Evolutionary conservation across 2,113 vertebrate genomes (phyloP).

Genomic region (Cyanistes caeruleus): DNA sequence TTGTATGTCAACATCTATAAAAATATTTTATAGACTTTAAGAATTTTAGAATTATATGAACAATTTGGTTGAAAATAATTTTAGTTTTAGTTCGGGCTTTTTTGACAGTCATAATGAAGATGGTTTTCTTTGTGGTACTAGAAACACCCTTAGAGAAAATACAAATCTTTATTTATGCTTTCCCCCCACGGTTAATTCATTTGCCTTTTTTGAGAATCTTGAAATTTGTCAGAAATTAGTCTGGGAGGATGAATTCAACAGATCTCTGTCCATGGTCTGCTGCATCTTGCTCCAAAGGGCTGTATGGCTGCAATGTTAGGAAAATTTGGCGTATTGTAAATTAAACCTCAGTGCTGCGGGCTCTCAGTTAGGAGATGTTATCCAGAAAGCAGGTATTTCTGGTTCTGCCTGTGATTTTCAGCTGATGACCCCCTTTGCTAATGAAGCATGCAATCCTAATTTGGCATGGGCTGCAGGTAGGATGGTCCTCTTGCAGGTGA

Average conservation of each 20-base stretch:
- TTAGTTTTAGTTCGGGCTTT: neutral
- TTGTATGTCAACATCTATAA: neutral
- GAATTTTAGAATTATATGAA: neutral
- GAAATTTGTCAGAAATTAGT: neutral
- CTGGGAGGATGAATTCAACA: neutral
- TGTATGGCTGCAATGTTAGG: neutral
- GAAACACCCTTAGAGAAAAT: neutral
- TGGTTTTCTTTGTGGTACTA: neutral
- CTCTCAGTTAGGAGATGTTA: neutral
- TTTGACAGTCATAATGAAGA: neutral
- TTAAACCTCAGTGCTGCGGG: neutral
- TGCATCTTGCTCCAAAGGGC: neutral
- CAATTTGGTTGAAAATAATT: neutral
- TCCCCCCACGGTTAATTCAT: neutral
- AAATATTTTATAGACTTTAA: neutral
- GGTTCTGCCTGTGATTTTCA: constrained; percentile 45
- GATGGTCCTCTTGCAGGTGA: constrained; percentile 35
- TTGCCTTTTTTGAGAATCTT: neutral
- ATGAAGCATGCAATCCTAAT: constrained; percentile 57
- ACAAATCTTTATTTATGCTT: constrained; percentile 1
- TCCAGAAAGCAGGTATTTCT: constrained; percentile 23
- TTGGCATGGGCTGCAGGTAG: constrained; percentile 46
- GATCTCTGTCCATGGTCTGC: constrained; percentile 36
- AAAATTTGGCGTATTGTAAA: neutral
- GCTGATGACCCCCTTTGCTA: constrained; percentile 55